Conservation (phyloP, 2,113 vertebrate genomes). For the Anhinga rufa region DNA sequence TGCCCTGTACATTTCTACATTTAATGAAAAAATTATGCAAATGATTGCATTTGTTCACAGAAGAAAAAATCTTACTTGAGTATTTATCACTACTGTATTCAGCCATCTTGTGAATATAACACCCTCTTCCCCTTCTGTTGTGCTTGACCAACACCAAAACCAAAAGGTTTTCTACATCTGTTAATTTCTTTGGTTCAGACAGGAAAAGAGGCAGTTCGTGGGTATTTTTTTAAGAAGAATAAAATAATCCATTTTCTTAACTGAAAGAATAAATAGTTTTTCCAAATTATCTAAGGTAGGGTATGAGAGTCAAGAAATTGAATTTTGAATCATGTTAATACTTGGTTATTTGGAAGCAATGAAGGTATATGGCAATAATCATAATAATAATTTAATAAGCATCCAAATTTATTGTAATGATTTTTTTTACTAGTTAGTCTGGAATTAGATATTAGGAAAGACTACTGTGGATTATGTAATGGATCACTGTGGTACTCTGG, state of each 20-base stretch:
- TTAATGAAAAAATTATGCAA: background rate
- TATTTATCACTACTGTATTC: background rate
- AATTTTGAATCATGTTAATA: background rate
- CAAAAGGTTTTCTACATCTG: background rate
- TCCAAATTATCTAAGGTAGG: background rate
- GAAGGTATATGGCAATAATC: background rate
- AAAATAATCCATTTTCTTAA: background rate
- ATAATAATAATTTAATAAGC: background rate
- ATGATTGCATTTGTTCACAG: background rate
- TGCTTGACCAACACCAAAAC: background rate
- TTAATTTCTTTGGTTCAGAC: background rate
- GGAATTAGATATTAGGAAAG: background rate
- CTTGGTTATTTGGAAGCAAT: background rate
- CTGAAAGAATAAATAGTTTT: background rate
- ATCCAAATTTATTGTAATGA: background rate
- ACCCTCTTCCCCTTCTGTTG: background rate
- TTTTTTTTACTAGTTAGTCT: background rate
- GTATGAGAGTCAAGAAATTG: background rate
- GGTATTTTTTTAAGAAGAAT: background rate
- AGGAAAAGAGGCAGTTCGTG: background rate
- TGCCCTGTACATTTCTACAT: background rate
- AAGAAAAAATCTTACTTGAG: background rate
- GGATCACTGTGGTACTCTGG: background rate
- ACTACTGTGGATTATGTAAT: background rate
- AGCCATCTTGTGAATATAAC: background rate